These are phyloP conservation scores for Adineta ricciae DNA, from an alignment of 2,888 invertebrate species.

Conservation along the genomic window DNA sequence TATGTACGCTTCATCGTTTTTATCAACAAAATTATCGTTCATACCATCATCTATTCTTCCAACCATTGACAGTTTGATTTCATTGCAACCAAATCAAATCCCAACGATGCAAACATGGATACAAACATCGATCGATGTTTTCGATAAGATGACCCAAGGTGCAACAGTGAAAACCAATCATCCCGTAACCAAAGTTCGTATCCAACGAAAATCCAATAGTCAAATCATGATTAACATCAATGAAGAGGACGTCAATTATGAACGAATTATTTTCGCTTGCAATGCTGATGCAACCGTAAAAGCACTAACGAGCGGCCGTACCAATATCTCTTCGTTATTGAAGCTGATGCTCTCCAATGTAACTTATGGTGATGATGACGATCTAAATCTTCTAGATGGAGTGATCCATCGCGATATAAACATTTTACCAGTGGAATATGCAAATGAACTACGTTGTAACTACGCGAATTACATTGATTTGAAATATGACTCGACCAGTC, in stretches of 20 bases:
- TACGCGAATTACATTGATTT: not conserved
- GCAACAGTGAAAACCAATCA: not conserved
- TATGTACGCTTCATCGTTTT: not conserved
- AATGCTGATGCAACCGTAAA: not conserved
- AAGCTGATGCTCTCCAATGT: not conserved
- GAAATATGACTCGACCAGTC: not conserved
- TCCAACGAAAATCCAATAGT: not conserved
- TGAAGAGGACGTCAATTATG: not conserved
- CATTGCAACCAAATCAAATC: not conserved
- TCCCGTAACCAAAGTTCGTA: not conserved
- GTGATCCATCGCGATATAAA: not conserved
- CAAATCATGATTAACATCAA: not conserved
- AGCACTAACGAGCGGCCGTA: not conserved
- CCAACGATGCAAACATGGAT: not conserved
- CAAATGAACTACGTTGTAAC: not conserved
- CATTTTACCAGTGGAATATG: not conserved
- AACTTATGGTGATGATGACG: not conserved
- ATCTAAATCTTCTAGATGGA: not conserved
- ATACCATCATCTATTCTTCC: not conserved
- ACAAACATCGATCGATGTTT: not conserved
- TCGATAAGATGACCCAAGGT: not conserved
- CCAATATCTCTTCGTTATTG: not conserved
- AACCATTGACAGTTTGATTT: not conserved
- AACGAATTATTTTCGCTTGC: not conserved
- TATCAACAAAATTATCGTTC: not conserved